Percentiles rank a stretch among this genome's conserved stretches.
Conservation (phyloP, 2,797 vertebrate genomes). For the Trematomus bernacchii region DNA sequence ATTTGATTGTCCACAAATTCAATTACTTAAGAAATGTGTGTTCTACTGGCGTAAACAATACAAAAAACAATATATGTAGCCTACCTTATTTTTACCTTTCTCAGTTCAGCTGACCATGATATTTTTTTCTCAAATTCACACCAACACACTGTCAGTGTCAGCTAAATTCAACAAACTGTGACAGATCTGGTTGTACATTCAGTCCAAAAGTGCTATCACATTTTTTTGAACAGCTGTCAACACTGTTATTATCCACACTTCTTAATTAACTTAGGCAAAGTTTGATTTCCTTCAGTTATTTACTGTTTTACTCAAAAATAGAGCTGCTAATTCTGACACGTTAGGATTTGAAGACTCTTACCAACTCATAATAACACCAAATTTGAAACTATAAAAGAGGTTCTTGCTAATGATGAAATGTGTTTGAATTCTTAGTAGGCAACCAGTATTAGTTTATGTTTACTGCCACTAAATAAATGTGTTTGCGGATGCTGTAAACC, state of each 20-base stretch:
- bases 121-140: background rate
- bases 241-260: constrained; percentile 5
- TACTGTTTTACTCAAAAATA: background rate
- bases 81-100: background rate
- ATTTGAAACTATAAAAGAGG: background rate
- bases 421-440: background rate
- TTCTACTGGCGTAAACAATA: background rate
- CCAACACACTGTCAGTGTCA: too few relatives aligned
- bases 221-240: constrained; percentile 6
- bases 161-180: constrained; percentile 29
- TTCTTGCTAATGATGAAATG: background rate
- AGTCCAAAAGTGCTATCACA: constrained; percentile 18
- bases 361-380: background rate
- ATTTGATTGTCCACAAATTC: background rate
- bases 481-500: background rate
- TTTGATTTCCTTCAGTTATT: constrained; percentile 4
- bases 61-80: constrained; percentile 5
- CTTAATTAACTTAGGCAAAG: background rate
- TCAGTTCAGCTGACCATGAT: constrained; percentile 46
- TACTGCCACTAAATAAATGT: background rate
- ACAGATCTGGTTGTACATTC: constrained; percentile 39
- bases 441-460: background rate
- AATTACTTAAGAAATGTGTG: background rate
- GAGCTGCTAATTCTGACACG: background rate
- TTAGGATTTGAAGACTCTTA: background rate